Evolutionary conservation across 2,888 invertebrate species (phyloP).

Genomic region (Zele albiditarsus): DNA sequence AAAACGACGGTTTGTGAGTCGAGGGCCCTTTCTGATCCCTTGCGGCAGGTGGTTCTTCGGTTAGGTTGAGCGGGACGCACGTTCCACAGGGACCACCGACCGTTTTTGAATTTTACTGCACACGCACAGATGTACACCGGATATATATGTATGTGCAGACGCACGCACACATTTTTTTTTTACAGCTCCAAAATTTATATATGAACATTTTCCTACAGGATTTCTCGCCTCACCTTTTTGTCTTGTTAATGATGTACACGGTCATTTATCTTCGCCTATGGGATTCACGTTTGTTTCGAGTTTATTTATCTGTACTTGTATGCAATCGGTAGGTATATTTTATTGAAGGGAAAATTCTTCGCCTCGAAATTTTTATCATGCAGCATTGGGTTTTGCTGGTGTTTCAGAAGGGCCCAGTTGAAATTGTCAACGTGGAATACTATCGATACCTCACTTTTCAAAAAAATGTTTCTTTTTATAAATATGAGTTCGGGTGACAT

Average conservation of each 20-base stretch:
- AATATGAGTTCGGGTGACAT: too few relatives aligned
- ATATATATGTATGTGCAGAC: not conserved
- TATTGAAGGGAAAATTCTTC: not conserved
- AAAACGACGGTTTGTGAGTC: slow-evolving; percentile 53
- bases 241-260: not conserved
- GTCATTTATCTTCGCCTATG: not conserved
- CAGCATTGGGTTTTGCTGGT: too few relatives aligned
- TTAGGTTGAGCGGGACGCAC: slow-evolving; percentile 57
- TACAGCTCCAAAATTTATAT: not conserved
- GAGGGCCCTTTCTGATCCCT: slow-evolving; percentile 57
- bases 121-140: slow-evolving; percentile 5
- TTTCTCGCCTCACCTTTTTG: not conserved
- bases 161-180: slow-evolving; percentile 27
- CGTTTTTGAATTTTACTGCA: slow-evolving; percentile 54
- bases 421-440: too few relatives aligned
- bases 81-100: slow-evolving; percentile 63
- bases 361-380: too few relatives aligned
- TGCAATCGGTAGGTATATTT: not conserved
- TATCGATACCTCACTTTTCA: too few relatives aligned
- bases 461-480: too few relatives aligned
- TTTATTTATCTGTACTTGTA: not conserved
- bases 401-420: too few relatives aligned
- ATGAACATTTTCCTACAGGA: not conserved
- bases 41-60: slow-evolving; percentile 70
- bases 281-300: not conserved